Evolutionary conservation across 1,140 invertebrate genomes (phyloP), one percentile per base, ranked within the genome.

Genomic region (Thrips palmi): DNA sequence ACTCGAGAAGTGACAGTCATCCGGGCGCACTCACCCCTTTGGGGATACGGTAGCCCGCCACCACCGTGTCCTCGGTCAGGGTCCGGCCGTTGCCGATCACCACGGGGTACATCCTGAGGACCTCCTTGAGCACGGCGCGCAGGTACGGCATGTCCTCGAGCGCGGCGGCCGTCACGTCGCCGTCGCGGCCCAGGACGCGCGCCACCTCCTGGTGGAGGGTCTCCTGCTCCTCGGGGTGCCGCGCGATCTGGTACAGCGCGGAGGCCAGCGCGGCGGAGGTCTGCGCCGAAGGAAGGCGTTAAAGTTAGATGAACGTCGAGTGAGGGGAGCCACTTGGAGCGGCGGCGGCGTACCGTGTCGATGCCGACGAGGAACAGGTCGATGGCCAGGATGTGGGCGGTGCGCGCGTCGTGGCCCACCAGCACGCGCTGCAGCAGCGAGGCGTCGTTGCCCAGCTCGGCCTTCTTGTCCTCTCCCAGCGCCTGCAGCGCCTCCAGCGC

Each of bases 61-160:
- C 72, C 18, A 80, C 59, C 1, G 80, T 68, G 51, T 89, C 78
- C 33, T 72, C 69, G 45, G 79, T 75, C 40, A 84, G 64, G 45
- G 76, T 76, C 44, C 87, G 64, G 11, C 79, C 78, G 52, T 89
- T 83, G 30, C 84, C 84, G 45, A 88, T 72, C 18, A 87, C 83
- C 10, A 88, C 83, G 7, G 86, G 84, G 55, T 77, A 82, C 60
- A 92, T 71, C 54, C 82, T 54, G 39, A 58, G 61, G 42, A 42
- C n/a, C 67, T 93, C 87, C 54, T 87, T 89, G 7, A 93, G 72
- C 52, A 81, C 88, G 3, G 85, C 84, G 55, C 79, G 78, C 20
- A 91, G 59, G 51, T 85, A 91, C 10, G 68, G 68, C 49, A 87
- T 58, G 44, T 70, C 65, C 35, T 79, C 74, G 22, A 87, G 59